phyloP scores from a whole-genome alignment of 2,888 invertebrate genomes.

The Trachelus iudaicus region DNA sequence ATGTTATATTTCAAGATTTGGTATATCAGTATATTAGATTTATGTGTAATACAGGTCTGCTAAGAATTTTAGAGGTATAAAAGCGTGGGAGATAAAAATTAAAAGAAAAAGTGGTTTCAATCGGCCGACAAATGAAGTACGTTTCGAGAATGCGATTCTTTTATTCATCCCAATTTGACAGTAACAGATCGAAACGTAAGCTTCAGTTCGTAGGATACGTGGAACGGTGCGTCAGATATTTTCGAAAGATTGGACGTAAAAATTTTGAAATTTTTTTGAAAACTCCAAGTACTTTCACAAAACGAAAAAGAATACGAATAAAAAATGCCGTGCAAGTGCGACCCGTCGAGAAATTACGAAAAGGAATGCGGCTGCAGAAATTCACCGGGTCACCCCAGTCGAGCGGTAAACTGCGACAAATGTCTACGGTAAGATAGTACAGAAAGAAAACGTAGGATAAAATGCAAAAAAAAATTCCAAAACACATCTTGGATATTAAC shows the following conservation, averaged over 20 bases:
- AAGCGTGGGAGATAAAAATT: too few relatives aligned
- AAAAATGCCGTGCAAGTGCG: conserved; percentile 22
- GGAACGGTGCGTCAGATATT: not conserved
- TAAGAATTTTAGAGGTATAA: too few relatives aligned
- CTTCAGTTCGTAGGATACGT: not conserved
- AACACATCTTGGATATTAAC: not conserved
- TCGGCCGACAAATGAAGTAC: not conserved
- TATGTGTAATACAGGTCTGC: too few relatives aligned
- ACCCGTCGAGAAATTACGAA: conserved; percentile 9
- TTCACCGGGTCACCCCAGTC: conserved; percentile 22
- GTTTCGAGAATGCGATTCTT: not conserved
- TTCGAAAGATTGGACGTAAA: not conserved
- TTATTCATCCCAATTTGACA: not conserved
- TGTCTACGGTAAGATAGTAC: conserved; percentile 12
- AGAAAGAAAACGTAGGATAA: not conserved
- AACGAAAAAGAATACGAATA: not conserved
- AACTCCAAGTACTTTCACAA: not conserved
- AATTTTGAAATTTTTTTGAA: not conserved
- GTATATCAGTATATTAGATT: too few relatives aligned
- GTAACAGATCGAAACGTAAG: not conserved
- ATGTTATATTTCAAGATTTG: too few relatives aligned
- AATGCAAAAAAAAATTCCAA: not conserved
- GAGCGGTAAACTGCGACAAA: conserved; percentile 12
- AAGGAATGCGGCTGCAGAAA: conserved; percentile 17
- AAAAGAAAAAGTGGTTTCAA: not conserved